phyloP scores from a whole-genome alignment of 2,113 vertebrate species.

The Lepus timidus region DNA sequence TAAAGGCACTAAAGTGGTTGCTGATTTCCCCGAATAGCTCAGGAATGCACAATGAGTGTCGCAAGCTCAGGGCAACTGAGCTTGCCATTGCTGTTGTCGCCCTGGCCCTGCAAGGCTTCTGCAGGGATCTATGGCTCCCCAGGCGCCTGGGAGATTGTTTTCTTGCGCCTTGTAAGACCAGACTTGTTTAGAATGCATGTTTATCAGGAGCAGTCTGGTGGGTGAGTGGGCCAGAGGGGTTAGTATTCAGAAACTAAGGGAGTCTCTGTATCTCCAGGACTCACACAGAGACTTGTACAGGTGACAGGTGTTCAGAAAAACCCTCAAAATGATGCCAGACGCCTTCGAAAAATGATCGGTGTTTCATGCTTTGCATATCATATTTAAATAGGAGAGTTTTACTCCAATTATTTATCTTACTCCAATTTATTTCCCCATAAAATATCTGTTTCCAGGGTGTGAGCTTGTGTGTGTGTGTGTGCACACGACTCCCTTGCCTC shows the following conservation, averaged over 20 bases:
- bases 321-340: not conserved
- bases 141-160: conserved; percentile 25
- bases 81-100: not conserved
- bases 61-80: not conserved
- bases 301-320: conserved; percentile 38
- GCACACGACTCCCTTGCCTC: conserved; percentile 38
- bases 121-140: not conserved
- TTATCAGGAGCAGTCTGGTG: not conserved
- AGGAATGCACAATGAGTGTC: not conserved
- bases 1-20: not conserved
- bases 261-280: not conserved
- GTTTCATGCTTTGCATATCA: not conserved
- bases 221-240: not conserved
- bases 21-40: conserved; percentile 12
- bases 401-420: not conserved
- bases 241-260: not conserved
- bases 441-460: not conserved
- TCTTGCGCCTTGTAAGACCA: not conserved
- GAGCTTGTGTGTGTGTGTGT: not conserved
- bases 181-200: not conserved
- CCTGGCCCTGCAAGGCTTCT: not conserved
- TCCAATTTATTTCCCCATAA: not conserved
- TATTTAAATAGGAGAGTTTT: not conserved
- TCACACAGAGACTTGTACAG: not conserved
- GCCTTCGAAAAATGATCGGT: not conserved